Base-by-base conservation (phyloP, 2,797 vertebrate species). In the Sebastes vulpes region DNA sequence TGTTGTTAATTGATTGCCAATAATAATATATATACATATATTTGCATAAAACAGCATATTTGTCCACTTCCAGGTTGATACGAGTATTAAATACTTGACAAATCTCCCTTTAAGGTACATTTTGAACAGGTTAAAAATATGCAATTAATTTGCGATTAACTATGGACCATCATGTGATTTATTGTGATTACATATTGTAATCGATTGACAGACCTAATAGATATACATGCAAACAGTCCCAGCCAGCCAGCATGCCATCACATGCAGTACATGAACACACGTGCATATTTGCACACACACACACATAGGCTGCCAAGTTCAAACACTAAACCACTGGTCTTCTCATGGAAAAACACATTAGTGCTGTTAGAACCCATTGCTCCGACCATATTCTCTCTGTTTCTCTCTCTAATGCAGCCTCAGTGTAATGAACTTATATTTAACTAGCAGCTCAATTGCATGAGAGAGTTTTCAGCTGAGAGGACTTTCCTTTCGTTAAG, bases 331-430 rank as follows among this genome's bases (percentile, higher is more conserved):
- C 74, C 59, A 65, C 79, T 56, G 42, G 69, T 73, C 86, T 82
- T 75, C 70, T 80, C 46, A 29, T 70, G 74, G 71, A 84, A 83
- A 89, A 91, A 81, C 67, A 32, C 68, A 77, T 68, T 75, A 61
- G 67, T 32, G 65, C 69, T 42, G 46, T 65, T 86, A 66, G 82
- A 88, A 84, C 9, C 67, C n/a, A 26, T 54, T 57, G 57, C 77
- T 84, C 81, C 50, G 73, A 75, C 84, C 42, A 20, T 48, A 56
- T 79, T 73, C 65, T 57, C 68, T 70, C 25, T 18, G 25, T 50
- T 57, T 65, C 20, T 57, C 11, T 52, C 42, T 65, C 76, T 32
- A 75, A 67, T 54, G n/a, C 71, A 52, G 31, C 61, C 20, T 65
- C 31, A 28, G 42, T 35, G 18, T 83, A 89, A 82, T 89, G 28